Evolutionary conservation across 2,797 vertebrate species (phyloP), one percentile per base, ranked within the genome.

Genomic region (Diplodus sargus): DNA sequence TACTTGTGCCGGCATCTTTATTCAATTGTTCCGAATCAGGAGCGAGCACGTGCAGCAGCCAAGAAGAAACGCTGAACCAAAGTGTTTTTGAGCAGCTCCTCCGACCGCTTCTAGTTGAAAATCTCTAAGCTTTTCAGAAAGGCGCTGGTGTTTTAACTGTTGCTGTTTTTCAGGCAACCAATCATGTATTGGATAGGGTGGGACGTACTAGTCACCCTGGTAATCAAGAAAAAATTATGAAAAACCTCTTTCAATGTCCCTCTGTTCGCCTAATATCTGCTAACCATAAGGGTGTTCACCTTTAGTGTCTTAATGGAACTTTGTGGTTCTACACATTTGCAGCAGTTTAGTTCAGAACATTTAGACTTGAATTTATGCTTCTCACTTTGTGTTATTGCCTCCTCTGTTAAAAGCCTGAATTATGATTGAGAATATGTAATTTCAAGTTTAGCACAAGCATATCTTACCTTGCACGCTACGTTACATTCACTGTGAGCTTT

Each of bases 381-480:
- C 4, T 25, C 1, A n/a, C 16, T 39, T 25, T 73, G 18, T 67
- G 5, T 47, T 15, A 34, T 70, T 53, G 20, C 54, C 15, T n/a
- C 18, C 2, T 72, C 6, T 60, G 28, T 45, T 23, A 56, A 59
- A 73, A 57, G 6, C 8, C 43, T 10, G 4, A 22, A 54, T 58
- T 47, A 12, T 6, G 2, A 17, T 5, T 56, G 9, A 56, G 0
- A 48, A 56, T 52, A 10, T 64, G 11, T 22, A 30, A 43, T 58
- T 80, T 78, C 8, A 70, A 16, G 9, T 47, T 74, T 23, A 47
- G 11, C 14, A 57, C 18, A 68, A 30, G 16, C 3, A 72, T 28
- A 51, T 82, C 59, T 82, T 84, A 85, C 76, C 74, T 76, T 67
- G 9, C 51, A 60, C 10, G 34, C 6, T 71, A 42, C 15, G 60